These are phyloP conservation scores for Ryuthela nishihirai DNA, from an alignment of 2,888 invertebrate species.

Conservation along the genomic window DNA sequence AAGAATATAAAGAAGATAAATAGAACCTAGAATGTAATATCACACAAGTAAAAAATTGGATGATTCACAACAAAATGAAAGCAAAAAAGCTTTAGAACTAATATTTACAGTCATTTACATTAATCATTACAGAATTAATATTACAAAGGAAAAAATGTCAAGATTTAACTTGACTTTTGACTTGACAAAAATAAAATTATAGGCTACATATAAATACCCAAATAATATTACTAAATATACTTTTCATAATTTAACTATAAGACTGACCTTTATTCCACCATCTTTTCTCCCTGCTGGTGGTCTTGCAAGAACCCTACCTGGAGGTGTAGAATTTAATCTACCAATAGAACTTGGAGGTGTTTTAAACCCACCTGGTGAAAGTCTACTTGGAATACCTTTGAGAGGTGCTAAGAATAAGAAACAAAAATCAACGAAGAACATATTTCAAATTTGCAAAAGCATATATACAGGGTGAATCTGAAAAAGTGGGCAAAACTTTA, in stretches of 20 bases:
- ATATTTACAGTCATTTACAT: too few relatives aligned
- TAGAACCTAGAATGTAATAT: too few relatives aligned
- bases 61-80: too few relatives aligned
- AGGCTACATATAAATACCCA: too few relatives aligned
- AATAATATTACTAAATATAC: neutral
- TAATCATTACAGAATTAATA: too few relatives aligned
- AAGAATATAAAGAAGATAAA: too few relatives aligned
- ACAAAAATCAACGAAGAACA: slow-evolving; percentile 5
- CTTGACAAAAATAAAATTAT: too few relatives aligned
- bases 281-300: slow-evolving; percentile 70
- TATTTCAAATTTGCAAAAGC: neutral
- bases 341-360: slow-evolving; percentile 40
- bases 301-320: slow-evolving; percentile 58
- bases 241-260: slow-evolving; percentile 4
- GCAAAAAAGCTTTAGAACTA: too few relatives aligned
- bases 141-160: too few relatives aligned
- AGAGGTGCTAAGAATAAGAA: slow-evolving; percentile 65
- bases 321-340: slow-evolving; percentile 44
- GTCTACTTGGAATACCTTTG: slow-evolving; percentile 83
- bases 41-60: too few relatives aligned
- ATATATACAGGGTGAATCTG: neutral
- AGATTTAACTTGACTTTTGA: too few relatives aligned
- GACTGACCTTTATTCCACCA: slow-evolving; percentile 74
- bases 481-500: neutral
- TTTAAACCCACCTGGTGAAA: slow-evolving; percentile 56